These are phyloP conservation scores for Cairina moschata DNA, from an alignment of 2,113 vertebrate genomes.

Conservation along the genomic window DNA sequence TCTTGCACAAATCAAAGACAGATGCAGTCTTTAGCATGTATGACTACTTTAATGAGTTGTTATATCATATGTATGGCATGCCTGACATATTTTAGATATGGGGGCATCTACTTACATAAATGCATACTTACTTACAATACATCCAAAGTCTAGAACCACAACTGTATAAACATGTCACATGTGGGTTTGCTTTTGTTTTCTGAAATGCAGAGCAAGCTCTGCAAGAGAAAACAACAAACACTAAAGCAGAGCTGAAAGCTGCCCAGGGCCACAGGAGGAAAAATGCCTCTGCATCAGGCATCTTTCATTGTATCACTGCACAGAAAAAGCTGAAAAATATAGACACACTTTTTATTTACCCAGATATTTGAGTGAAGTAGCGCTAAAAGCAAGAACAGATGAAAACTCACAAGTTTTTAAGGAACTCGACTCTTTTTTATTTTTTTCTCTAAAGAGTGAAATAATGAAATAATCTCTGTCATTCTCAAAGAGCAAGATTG, in stretches of 20 bases:
- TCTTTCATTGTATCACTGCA: neutral
- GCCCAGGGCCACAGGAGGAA: neutral
- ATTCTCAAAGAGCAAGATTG: neutral
- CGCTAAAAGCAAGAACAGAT: neutral
- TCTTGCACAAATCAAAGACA: neutral
- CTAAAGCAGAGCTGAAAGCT: neutral
- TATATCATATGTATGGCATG: neutral
- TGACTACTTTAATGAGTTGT: neutral
- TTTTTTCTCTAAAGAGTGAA: neutral
- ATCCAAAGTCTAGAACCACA: neutral
- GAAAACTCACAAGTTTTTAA: neutral
- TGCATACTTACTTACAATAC: neutral
- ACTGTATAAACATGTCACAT: neutral
- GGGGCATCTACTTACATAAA: neutral
- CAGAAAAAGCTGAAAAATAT: neutral
- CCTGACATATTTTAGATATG: neutral
- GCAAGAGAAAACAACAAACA: neutral
- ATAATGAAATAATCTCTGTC: neutral
- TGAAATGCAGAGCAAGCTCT: neutral
- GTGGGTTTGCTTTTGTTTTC: neutral
- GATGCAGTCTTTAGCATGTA: neutral
- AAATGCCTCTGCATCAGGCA: neutral
- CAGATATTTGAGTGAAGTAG: neutral
- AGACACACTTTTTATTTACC: neutral
- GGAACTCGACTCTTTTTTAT: neutral